Evolutionary conservation across 2,797 vertebrate species (phyloP).

Genomic region (Sylvilagus floridanus): DNA sequence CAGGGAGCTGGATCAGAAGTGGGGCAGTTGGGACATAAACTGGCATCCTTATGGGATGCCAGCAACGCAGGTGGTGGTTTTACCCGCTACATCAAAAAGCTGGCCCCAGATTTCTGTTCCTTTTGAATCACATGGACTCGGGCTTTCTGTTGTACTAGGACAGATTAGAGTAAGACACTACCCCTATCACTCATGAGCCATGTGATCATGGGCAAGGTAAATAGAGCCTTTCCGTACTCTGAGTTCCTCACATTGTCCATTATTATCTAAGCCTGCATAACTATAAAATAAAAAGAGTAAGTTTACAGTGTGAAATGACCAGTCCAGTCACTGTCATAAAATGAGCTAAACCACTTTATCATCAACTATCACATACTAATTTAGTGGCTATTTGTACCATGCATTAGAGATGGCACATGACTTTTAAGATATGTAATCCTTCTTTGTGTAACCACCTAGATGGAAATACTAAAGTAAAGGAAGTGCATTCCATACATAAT

Average conservation of each 20-base stretch:
- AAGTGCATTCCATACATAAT: background rate
- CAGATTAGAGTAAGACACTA: background rate
- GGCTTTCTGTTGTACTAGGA: background rate
- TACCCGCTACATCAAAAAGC: too few species aligned
- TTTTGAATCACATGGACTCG: background rate
- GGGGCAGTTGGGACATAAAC: too few species aligned
- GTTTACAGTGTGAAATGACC: background rate
- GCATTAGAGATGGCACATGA: background rate
- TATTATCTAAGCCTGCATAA: background rate
- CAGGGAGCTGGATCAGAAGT: too few species aligned
- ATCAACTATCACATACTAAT: background rate
- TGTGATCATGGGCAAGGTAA: background rate
- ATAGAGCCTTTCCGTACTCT: background rate
- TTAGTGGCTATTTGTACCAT: constrained; percentile 4
- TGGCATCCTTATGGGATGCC: too few species aligned
- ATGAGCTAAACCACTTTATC: background rate
- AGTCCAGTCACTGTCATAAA: background rate
- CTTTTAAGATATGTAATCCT: background rate
- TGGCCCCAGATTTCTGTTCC: background rate
- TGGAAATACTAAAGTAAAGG: background rate
- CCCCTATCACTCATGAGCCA: background rate
- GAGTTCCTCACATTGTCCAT: background rate
- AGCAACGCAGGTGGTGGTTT: too few species aligned
- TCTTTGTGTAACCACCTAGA: background rate
- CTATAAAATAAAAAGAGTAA: background rate